These are phyloP conservation scores for Mus spretus DNA, from an alignment of 2,797 vertebrate genomes.

Conservation along the genomic window DNA sequence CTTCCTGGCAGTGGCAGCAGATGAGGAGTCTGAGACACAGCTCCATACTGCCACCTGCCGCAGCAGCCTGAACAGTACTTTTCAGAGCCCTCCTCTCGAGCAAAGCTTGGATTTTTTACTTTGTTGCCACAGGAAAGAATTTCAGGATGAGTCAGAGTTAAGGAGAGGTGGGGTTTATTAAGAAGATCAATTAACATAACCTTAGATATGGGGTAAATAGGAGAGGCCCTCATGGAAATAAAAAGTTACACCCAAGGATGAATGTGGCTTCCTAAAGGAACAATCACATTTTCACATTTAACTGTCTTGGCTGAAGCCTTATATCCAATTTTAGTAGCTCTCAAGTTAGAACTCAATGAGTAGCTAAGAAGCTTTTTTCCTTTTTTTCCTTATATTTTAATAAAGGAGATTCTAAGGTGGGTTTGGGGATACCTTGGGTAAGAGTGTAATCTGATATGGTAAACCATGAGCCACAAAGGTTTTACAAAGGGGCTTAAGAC, in stretches of 20 bases:
- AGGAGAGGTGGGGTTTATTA: not conserved
- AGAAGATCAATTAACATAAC: not conserved
- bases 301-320: not conserved
- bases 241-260: not conserved
- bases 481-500: not conserved
- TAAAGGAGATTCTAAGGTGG: not conserved
- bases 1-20: not conserved
- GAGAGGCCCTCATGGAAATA: too few species aligned
- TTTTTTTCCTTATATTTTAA: not conserved
- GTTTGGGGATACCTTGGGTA: not conserved
- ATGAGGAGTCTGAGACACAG: not conserved
- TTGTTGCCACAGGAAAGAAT: not conserved
- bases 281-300: not conserved
- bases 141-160: not conserved
- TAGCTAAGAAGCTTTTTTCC: not conserved
- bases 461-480: not conserved
- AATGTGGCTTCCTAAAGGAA: not conserved
- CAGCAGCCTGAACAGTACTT: not conserved
- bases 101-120: not conserved
- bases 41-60: not conserved
- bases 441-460: not conserved
- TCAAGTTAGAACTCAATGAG: not conserved
- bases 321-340: not conserved
- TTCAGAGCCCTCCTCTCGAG: not conserved
- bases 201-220: too few species aligned